Evolutionary conservation across 1,140 invertebrate species (phyloP).

Genomic region (Chlorops oryzae): DNA sequence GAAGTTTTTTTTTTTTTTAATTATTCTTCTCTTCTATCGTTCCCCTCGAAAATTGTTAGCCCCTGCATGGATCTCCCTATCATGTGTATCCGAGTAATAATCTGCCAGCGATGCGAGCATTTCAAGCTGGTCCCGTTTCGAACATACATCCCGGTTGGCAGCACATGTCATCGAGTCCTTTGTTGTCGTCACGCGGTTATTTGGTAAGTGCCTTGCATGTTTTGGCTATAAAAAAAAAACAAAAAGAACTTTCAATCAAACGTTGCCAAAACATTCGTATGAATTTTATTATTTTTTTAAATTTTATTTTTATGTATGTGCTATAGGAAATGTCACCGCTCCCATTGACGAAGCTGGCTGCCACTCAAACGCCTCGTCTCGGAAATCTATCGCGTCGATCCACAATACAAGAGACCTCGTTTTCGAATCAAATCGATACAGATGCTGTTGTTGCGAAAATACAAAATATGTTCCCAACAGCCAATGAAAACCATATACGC

Average conservation of each 20-base stretch:
- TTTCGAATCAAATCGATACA: slow-evolving; percentile 57
- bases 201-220: slow-evolving; percentile 24
- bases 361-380: slow-evolving; percentile 39
- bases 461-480: slow-evolving; percentile 85
- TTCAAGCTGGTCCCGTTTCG: slow-evolving; percentile 32
- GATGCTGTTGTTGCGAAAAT: slow-evolving; percentile 74
- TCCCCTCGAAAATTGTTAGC: no score
- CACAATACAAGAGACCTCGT: slow-evolving; percentile 62
- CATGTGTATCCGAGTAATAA: slow-evolving; percentile 46
- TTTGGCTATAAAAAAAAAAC: background rate
- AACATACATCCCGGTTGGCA: slow-evolving; percentile 32
- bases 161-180: slow-evolving; percentile 43
- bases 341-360: slow-evolving; percentile 42
- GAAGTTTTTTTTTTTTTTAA: no score
- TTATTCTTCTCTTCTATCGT: no score
- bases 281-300: no score
- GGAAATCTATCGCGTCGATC: slow-evolving; percentile 51
- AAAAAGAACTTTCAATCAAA: no score
- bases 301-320: background rate
- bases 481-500: slow-evolving; percentile 79
- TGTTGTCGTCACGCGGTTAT: slow-evolving; percentile 36
- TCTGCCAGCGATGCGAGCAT: slow-evolving; percentile 41
- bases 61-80: slow-evolving; percentile 34
- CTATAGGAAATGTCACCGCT: slow-evolving; percentile 45
- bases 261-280: no score